Evolutionary conservation across 2,888 invertebrate species (phyloP), one percentile per base, ranked within the genome.

Genomic region (Drosophila sordidula): DNA sequence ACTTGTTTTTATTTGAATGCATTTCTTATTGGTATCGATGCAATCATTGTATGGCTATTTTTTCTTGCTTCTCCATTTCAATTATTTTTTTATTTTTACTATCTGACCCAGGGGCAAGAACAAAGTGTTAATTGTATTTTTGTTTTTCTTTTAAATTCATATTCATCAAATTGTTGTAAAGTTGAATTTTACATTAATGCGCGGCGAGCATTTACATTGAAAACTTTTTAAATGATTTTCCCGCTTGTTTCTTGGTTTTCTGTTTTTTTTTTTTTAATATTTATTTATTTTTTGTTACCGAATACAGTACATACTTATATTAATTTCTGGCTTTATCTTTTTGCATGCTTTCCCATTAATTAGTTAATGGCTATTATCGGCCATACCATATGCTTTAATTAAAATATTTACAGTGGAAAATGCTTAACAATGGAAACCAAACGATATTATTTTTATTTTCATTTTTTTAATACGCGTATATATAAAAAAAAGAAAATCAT

Each of bases 391-490:
- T 74, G 88, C 63, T 74, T 68, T 75, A 69, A 59, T 89, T 87
- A 67, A 81, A 89, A 78, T 89, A 89, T 85, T 78, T 84, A 87
- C 83, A 84, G 89, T 89, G 85, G 81, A 75, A 75, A 87, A 84
- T 87, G 64, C 75, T 70, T 81, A 84, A 89, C 85, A 84, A 71
- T 71, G 66, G 65, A 84, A 87, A 71, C 66, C 75, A 87, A 77
- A 76, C 42, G 51, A 77, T 39, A 79, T 59, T 61, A 55, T 25
- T 41, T 56, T 44, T 44, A 14, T 36, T 47, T 57, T 46, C 1
- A 56, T 47, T 26, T 47, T 29, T 29, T 29, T 29, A 2, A 29
- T 29, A 29, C n/a, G 12, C 11, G 4, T 12, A 34, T 32, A 32
- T 11, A 51, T 12, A 44, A 51, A 62, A 2, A 2, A 58, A 58